phyloP scores from a whole-genome alignment of 2,797 vertebrate species.

The Danio aesculapii region DNA sequence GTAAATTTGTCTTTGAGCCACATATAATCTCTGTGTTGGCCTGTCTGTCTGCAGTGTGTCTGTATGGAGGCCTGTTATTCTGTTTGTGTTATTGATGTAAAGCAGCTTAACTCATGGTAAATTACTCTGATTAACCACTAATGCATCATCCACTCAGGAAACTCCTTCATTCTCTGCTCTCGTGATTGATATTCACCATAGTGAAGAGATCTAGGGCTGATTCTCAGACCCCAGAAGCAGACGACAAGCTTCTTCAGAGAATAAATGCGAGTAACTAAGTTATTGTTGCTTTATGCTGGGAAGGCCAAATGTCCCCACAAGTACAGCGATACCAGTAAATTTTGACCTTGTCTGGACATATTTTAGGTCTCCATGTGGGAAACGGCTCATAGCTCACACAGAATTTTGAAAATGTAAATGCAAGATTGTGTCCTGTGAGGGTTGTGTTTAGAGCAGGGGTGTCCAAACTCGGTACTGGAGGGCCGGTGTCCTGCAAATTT shows the following conservation, averaged over 20 bases:
- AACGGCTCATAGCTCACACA: too few relatives aligned
- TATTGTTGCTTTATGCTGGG: slow-evolving; percentile 22
- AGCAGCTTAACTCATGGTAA: slow-evolving; percentile 10
- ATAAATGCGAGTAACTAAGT: not conserved
- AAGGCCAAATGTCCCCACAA: too few relatives aligned
- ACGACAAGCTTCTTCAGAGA: not conserved
- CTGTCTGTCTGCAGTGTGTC: not conserved
- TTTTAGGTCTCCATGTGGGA: too few relatives aligned
- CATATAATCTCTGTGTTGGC: too few relatives aligned
- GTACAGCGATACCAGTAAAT: too few relatives aligned
- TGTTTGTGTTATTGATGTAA: slow-evolving; percentile 1
- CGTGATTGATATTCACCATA: not conserved
- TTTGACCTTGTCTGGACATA: too few relatives aligned
- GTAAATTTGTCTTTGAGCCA: too few relatives aligned
- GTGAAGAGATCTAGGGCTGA: not conserved
- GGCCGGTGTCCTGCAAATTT: too few relatives aligned
- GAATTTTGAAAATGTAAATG: too few relatives aligned
- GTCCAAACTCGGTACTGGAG: too few relatives aligned
- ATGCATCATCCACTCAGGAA: not conserved
- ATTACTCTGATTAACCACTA: slow-evolving; percentile 17
- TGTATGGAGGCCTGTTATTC: not conserved
- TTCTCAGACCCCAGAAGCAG: not conserved
- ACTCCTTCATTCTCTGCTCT: not conserved
- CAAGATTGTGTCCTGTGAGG: too few relatives aligned
- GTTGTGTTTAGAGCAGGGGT: too few relatives aligned